These are phyloP conservation scores for Malthinus seriepunctatus DNA, from an alignment of 2,888 invertebrate species.

Conservation along the genomic window DNA sequence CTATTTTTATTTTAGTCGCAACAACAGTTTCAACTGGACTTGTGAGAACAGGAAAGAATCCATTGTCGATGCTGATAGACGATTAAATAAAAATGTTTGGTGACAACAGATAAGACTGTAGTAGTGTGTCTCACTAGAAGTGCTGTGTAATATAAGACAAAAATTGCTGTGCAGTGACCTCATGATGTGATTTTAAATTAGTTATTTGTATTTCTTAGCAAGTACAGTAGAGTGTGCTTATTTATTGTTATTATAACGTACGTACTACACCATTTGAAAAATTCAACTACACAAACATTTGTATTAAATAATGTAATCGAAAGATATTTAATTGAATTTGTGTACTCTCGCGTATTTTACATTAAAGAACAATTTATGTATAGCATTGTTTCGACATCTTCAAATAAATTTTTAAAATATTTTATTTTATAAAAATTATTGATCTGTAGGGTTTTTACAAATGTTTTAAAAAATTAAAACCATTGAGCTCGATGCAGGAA, in stretches of 20 bases:
- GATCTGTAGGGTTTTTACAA: no score
- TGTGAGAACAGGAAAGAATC: constrained; percentile 27
- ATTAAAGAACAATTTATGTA: no score
- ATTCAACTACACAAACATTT: no score
- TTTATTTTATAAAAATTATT: no score
- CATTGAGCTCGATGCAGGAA: no score
- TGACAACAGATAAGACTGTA: constrained; percentile 23
- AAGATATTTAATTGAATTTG: no score
- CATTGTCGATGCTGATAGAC: constrained; percentile 25
- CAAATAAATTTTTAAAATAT: no score
- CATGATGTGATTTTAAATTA: constrained; percentile 28
- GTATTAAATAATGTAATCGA: no score
- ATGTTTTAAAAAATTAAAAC: no score
- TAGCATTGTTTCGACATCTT: no score
- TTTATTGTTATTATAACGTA: constrained; percentile 15
- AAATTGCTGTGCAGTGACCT: constrained; percentile 26
- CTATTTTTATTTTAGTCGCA: constrained; percentile 15
- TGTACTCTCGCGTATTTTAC: no score
- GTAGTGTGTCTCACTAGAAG: constrained; percentile 12
- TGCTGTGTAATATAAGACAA: constrained; percentile 20
- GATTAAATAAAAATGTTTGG: constrained; percentile 17
- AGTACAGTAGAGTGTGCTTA: constrained; percentile 25
- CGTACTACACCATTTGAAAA: no score
- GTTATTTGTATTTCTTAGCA: constrained; percentile 21
- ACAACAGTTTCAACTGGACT: constrained; percentile 25